phyloP scores from a whole-genome alignment of 2,888 invertebrate genomes.

The Leucozona laternaria region DNA sequence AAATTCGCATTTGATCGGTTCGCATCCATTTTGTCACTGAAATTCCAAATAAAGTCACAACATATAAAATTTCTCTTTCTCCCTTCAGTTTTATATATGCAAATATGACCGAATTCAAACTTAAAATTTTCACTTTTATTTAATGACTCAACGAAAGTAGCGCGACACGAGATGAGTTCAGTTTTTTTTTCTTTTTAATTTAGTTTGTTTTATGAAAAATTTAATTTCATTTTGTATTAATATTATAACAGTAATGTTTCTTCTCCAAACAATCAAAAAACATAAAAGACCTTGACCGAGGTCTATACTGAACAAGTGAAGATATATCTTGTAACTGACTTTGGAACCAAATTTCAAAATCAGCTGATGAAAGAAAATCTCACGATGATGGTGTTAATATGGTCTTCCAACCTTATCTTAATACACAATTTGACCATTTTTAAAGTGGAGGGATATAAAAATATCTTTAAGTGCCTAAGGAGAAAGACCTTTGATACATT shows the following conservation, averaged over 20 bases:
- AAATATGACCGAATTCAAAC: slow-evolving; percentile 46
- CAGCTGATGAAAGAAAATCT: slow-evolving; percentile 47
- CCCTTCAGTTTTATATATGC: slow-evolving; percentile 42
- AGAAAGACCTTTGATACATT: neutral
- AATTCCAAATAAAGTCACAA: slow-evolving; percentile 26
- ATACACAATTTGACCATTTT: neutral
- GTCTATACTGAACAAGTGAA: slow-evolving; percentile 27
- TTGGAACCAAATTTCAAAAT: slow-evolving; percentile 7
- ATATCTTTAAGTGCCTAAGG: neutral
- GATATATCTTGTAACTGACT: slow-evolving; percentile 24
- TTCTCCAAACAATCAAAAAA: neutral
- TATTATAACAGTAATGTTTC: neutral
- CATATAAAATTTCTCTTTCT: slow-evolving; percentile 67
- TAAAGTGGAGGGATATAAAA: slow-evolving; percentile 19
- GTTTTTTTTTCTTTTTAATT: neutral
- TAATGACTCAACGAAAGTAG: slow-evolving; percentile 54
- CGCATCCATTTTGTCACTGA: slow-evolving; percentile 28
- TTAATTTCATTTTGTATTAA: neutral
- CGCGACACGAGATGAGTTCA: slow-evolving; percentile 6
- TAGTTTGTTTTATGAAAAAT: neutral
- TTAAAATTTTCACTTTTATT: slow-evolving; percentile 63
- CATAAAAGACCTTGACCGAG: slow-evolving; percentile 67
- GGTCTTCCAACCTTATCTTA: neutral
- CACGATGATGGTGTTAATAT: neutral
- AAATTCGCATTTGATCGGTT: slow-evolving; percentile 30